Conservation (phyloP, 2,888 invertebrate genomes). For the Harpalus rufipes region DNA sequence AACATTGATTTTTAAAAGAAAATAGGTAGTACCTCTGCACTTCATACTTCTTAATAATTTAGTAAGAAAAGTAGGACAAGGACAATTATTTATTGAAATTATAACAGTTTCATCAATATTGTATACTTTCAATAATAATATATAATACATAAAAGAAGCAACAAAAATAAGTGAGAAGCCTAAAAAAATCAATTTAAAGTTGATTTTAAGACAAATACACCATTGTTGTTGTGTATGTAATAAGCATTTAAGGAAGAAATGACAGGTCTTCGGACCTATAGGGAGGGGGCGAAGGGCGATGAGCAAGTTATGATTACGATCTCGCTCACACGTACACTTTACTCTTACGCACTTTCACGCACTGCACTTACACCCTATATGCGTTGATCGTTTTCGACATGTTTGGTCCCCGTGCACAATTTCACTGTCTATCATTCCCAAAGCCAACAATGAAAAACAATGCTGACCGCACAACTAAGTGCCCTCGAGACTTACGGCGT, state of each 20-base stretch:
- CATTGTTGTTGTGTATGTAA: conserved; percentile 71
- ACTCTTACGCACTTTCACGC: conserved; percentile 69
- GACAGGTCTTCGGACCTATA: conserved; percentile 70
- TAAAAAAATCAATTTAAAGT: conserved; percentile 25
- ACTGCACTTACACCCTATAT: conserved; percentile 90
- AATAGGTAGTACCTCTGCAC: conserved; percentile 28
- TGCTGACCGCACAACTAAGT: conserved; percentile 19
- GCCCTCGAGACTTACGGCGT: conserved; percentile 25
- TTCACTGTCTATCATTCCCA: conserved; percentile 46
- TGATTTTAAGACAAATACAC: conserved; percentile 20
- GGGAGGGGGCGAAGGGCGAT: conserved; percentile 27
- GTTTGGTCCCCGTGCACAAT: conserved; percentile 70
- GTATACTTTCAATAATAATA: conserved; percentile 14
- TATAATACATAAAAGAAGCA: too few relatives aligned
- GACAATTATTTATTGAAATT: conserved; percentile 30
- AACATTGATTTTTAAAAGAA: conserved; percentile 38
- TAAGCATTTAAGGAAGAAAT: conserved; percentile 78
- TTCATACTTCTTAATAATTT: conserved; percentile 27
- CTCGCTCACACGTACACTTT: conserved; percentile 69
- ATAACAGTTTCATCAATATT: conserved; percentile 22
- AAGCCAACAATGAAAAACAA: conserved; percentile 39
- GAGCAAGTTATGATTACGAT: conserved; percentile 35
- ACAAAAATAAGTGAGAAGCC: conserved; percentile 23
- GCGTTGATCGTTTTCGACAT: conserved; percentile 94
- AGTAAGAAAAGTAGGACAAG: conserved; percentile 43